Base-by-base conservation (phyloP, 2,888 invertebrate species). In the Agrotis ipsilon region DNA sequence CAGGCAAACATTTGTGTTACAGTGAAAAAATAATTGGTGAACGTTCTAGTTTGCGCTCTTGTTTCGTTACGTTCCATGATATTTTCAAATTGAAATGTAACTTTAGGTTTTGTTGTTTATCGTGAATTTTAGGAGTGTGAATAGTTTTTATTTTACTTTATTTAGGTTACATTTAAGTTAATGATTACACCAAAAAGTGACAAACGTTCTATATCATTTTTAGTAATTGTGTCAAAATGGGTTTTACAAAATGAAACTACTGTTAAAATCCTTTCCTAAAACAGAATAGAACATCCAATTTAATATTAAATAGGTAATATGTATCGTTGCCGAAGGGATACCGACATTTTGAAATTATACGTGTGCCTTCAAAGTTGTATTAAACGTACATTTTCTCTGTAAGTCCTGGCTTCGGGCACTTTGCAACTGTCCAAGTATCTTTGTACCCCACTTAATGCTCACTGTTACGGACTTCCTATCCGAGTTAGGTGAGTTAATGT, bases 291-390 rank as follows among this genome's bases (percentile, higher is more conserved):
- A 63, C 64, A 78, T 45, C 24, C 58, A 68, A 68, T 62, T 63
- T 54, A 55, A 81, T 63, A 59, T 64, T 13, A 24, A 55, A 63
- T 39, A 11, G 39, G 32, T 32, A 39, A 39, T 64, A 67, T 57
- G 54, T 43, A 32, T 55, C 64, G 58, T 52, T 45, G 43, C 71
- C 64, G 48, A 68, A 73, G 69, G 72, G 68, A 60, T 70, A 13
- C 54, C 18, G 45, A 84, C 82, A 46, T 79, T 82, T 68, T 72
- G 66, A 74, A 76, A 76, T 74, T 79, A 80, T 60, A 71, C 76
- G 74, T 70, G 68, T 74, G 68, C 69, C 27, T 71, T 51, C 54
- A 59, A 80, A 76, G 59, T 84, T 81, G 32, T 75, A 66, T 62
- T 64, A 70, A 67, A 66, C 62, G 60, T 62, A 67, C 62, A 72